These are phyloP conservation scores for Onthophagus sagittarius DNA, from an alignment of 2,888 invertebrate species.

Conservation along the genomic window DNA sequence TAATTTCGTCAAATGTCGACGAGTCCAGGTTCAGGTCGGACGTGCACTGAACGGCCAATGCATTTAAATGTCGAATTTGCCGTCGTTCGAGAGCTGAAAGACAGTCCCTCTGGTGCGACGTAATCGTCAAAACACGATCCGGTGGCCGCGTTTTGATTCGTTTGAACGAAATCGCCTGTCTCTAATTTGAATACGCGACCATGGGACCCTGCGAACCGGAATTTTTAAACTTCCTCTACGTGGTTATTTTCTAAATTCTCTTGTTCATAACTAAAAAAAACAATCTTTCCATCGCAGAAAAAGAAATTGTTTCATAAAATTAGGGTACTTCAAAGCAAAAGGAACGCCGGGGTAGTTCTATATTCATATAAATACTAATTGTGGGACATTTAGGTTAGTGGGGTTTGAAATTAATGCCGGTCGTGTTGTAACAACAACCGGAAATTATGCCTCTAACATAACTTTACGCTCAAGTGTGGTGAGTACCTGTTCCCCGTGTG, in stretches of 20 bases:
- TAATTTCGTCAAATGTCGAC: neutral
- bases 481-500: neutral
- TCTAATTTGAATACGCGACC: conserved; percentile 30
- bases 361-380: neutral
- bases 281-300: neutral
- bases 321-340: neutral
- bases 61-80: conserved; percentile 46
- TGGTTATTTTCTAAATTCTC: conserved; percentile 1
- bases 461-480: neutral
- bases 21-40: neutral
- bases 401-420: neutral
- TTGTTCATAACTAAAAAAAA: neutral
- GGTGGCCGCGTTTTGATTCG: conserved; percentile 26
- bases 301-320: neutral
- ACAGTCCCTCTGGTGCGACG: conserved; percentile 16
- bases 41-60: conserved; percentile 39
- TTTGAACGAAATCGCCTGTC: conserved; percentile 18
- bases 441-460: neutral
- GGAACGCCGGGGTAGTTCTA: neutral
- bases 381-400: neutral
- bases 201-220: neutral
- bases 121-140: conserved; percentile 32
- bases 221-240: neutral
- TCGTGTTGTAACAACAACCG: neutral
- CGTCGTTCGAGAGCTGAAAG: conserved; percentile 34